These are phyloP conservation scores for Branchinecta lindahli DNA, from an alignment of 1,140 invertebrate species.

Conservation along the genomic window DNA sequence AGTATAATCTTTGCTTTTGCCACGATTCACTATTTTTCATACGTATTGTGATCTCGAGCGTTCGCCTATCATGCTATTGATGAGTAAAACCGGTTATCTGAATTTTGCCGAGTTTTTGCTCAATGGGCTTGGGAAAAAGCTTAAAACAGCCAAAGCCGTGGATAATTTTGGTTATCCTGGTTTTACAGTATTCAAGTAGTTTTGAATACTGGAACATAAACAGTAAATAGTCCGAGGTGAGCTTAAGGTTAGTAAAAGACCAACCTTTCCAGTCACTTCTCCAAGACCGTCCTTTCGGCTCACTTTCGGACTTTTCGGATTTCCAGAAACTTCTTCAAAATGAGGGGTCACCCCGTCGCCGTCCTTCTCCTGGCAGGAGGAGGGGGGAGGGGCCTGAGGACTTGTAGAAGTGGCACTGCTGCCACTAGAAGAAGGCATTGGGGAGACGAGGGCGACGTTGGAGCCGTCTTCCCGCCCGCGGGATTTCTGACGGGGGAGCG, in stretches of 20 bases:
- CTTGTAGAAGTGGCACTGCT: not conserved
- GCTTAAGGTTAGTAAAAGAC: not conserved
- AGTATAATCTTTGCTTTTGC: too few species aligned
- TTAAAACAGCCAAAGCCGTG: too few species aligned
- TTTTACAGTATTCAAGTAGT: too few species aligned
- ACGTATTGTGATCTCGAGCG: too few species aligned
- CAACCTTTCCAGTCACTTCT: not conserved
- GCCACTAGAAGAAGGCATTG: slow-evolving; percentile 38
- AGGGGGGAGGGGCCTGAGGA: slow-evolving; percentile 14
- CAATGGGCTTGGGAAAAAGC: too few species aligned
- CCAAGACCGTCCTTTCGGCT: not conserved
- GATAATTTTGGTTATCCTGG: too few species aligned
- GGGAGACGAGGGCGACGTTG: slow-evolving; percentile 54
- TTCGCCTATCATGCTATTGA: too few species aligned
- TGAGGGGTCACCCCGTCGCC: not conserved
- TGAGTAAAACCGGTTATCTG: too few species aligned
- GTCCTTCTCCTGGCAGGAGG: slow-evolving; percentile 2
- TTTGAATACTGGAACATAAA: too few species aligned
- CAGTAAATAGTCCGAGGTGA: too few species aligned
- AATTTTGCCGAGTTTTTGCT: too few species aligned
- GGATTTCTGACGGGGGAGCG: not conserved
- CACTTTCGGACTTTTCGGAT: not conserved
- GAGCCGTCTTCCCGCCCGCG: slow-evolving; percentile 26
- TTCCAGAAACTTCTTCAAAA: not conserved
- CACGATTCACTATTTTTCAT: too few species aligned